Evolutionary conservation across 2,113 vertebrate species (phyloP), one percentile per base, ranked within the genome.

Genomic region (Xiphorhynchus elegans): DNA sequence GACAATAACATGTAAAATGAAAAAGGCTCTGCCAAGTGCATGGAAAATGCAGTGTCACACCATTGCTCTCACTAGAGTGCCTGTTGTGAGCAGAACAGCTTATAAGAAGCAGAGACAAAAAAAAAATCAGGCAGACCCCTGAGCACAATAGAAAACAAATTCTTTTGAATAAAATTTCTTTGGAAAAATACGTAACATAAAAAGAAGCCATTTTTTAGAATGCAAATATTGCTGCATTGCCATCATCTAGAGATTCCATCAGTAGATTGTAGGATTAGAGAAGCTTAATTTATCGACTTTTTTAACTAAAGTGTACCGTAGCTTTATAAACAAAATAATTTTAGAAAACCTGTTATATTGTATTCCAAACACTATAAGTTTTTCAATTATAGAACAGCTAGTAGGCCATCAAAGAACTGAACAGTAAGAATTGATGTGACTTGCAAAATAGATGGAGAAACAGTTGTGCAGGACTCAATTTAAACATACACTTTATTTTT

Each of bases 1-100:
- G 87, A 88, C 75, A 98, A 96, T 96, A 98, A 96, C 6, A 31
- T 80, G 90, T 87, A 96, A 97, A 97, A 97, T 96, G 39, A 96
- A 97, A 97, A 98, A 97, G 95, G 31, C 73, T 95, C 96, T 97
- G 93, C 93, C 94, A 97, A 97, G 75, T 69, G 88, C 62, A 84
- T 37, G 85, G 95, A 96, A 95, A 97, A 95, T 69, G 63, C 82
- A 73, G 91, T 95, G 82, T 97, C 81, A 16, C 86, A 78, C 55
- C 87, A 89, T 95, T 96, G 83, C 95, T 97, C 94, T 95, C 79
- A 53, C 81, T 93, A 62, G 73, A 77, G 49, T 89, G 63, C 94
- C 96, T 94, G 85, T 88, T 97, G 86, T 75, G 55, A 86, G 70
- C 74, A 95, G 70, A 93, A 60, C 56, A 91, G 74, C 68, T 95